phyloP scores from a whole-genome alignment of 2,888 invertebrate genomes.

The Macaria notata region DNA sequence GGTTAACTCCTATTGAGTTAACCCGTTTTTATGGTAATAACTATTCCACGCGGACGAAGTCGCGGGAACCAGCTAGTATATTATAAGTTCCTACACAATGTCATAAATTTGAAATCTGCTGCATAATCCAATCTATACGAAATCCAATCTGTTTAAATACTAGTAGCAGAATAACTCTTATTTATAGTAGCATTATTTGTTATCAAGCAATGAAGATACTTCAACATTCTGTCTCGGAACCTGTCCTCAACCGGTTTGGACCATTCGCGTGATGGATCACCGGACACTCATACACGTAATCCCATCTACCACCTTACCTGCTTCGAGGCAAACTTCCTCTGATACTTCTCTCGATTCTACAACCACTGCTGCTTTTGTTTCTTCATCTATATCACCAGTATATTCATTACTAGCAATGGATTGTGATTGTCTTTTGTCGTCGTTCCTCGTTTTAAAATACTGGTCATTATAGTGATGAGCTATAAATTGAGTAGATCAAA shows the following conservation, averaged over 20 bases:
- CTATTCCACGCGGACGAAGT: no score
- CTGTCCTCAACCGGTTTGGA: slow-evolving; percentile 69
- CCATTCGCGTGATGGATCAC: slow-evolving; percentile 77
- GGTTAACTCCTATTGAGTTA: no score
- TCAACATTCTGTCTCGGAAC: slow-evolving; percentile 51
- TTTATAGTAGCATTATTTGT: slow-evolving; percentile 35
- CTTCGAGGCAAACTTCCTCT: slow-evolving; percentile 35
- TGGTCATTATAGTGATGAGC: slow-evolving; percentile 59
- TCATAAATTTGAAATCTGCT: no score
- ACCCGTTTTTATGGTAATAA: no score
- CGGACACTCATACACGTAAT: slow-evolving; percentile 63
- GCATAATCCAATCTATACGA: no score
- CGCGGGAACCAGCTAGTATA: no score
- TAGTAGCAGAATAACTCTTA: slow-evolving; percentile 26
- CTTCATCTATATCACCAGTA: not conserved
- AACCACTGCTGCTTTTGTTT: slow-evolving; percentile 42
- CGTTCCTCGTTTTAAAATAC: slow-evolving; percentile 9
- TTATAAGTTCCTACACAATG: no score
- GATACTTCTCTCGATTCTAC: slow-evolving; percentile 11
- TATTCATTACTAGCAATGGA: slow-evolving; percentile 36
- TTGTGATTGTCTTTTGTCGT: not conserved
- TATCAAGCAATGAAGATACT: slow-evolving; percentile 56
- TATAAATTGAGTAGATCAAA: slow-evolving; percentile 71
- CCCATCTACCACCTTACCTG: slow-evolving; percentile 39
- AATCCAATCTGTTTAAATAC: slow-evolving; percentile 6